Evolutionary conservation across 2,113 vertebrate genomes (phyloP).

Genomic region (Ornithorhynchus anatinus): DNA sequence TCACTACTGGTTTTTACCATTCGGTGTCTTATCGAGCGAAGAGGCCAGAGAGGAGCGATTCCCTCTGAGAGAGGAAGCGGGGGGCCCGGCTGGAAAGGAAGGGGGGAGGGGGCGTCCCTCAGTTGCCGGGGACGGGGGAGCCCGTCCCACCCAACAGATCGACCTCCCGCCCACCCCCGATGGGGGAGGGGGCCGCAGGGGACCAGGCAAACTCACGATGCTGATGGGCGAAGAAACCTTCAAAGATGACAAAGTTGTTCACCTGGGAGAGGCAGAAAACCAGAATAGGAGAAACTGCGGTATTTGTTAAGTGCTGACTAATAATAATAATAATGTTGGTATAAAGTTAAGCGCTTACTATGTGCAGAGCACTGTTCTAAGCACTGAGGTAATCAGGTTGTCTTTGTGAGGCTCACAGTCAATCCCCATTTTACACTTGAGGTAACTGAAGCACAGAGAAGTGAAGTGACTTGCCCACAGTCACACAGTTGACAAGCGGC

Average conservation of each 20-base stretch:
- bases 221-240: slow-evolving; percentile 84
- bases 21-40: slow-evolving; percentile 6
- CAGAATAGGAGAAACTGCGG: neutral
- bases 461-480: no score
- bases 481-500: no score
- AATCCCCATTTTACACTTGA: no score
- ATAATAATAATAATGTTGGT: no score
- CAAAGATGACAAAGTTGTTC: slow-evolving; percentile 93
- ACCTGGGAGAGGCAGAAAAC: slow-evolving; percentile 69
- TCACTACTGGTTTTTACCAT: no score
- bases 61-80: slow-evolving; percentile 50
- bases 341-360: neutral
- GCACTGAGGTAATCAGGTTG: neutral
- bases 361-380: neutral
- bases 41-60: slow-evolving; percentile 30
- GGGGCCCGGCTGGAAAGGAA: slow-evolving; percentile 63
- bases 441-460: no score
- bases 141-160: neutral
- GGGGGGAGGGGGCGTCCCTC: slow-evolving; percentile 47
- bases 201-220: slow-evolving; percentile 75
- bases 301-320: neutral
- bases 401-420: no score
- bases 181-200: slow-evolving; percentile 62
- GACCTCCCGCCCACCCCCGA: slow-evolving; percentile 48
- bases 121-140: slow-evolving; percentile 10